Conservation (phyloP, 2,888 invertebrate species). For the Amaurobius ferox region DNA sequence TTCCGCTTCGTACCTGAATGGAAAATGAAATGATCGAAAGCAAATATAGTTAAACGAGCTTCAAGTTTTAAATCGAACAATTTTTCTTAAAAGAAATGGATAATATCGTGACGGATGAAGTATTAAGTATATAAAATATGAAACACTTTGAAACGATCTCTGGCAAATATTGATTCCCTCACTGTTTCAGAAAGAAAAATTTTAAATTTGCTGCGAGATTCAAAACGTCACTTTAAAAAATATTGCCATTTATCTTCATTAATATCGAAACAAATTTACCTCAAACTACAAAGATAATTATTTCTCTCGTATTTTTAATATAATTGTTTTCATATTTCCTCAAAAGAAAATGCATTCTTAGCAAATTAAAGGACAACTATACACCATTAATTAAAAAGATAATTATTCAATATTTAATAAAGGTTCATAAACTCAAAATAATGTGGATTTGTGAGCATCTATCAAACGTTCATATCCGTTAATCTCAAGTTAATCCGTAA, state of each 20-base stretch:
- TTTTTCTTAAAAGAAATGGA: no score
- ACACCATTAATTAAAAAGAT: background rate
- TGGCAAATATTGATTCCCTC: background rate
- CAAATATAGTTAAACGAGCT: no score
- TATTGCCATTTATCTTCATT: conserved; percentile 1
- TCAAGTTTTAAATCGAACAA: no score
- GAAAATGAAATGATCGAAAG: no score
- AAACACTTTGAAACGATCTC: background rate
- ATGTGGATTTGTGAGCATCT: conserved; percentile 13
- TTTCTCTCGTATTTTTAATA: background rate
- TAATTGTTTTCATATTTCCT: background rate
- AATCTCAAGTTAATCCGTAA: no score
- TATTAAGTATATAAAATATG: background rate
- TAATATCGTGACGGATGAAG: background rate
- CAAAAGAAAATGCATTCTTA: background rate
- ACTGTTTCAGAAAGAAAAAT: background rate
- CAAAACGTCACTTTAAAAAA: conserved; percentile 1
- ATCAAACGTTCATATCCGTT: no score
- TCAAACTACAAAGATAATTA: background rate
- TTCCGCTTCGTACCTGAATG: no score
- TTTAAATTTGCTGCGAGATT: background rate
- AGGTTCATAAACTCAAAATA: no score
- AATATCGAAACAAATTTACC: background rate
- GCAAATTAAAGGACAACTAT: background rate
- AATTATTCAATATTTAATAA: background rate